Evolutionary conservation across 2,113 vertebrate species (phyloP).

Genomic region (Oryzias celebensis): DNA sequence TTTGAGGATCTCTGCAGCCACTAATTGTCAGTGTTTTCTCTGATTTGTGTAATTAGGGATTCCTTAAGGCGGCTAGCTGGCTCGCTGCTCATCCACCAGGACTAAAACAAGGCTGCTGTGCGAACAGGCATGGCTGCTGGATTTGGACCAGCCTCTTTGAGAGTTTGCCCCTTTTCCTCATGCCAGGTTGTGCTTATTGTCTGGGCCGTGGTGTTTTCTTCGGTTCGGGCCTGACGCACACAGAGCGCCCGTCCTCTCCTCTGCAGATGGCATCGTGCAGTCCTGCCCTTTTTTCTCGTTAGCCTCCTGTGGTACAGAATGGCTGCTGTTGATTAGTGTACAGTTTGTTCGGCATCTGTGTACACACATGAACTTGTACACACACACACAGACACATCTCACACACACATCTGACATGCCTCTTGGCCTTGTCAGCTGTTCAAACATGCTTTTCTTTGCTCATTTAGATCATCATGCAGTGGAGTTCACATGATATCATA

Average conservation of each 20-base stretch:
- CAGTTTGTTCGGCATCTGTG: constrained; percentile 56
- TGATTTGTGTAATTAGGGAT: constrained; percentile 71
- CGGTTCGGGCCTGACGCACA: constrained; percentile 43
- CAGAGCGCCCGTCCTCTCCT: constrained; percentile 21
- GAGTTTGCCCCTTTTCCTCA: constrained; percentile 48
- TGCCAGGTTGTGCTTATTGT: constrained; percentile 50
- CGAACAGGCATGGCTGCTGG: constrained; percentile 53
- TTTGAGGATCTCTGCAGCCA: constrained; percentile 65
- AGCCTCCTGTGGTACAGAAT: constrained; percentile 27
- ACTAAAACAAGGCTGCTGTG: constrained; percentile 55
- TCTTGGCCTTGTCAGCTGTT: constrained; percentile 72
- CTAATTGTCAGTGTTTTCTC: constrained; percentile 70
- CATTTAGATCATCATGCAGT: constrained; percentile 60
- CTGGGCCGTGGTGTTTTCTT: constrained; percentile 39
- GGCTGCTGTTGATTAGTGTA: constrained; percentile 58
- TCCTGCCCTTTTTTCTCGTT: constrained; percentile 27
- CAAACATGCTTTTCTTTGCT: constrained; percentile 64
- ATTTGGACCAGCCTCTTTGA: constrained; percentile 46
- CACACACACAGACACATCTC: constrained; percentile 25
- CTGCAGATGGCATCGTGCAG: constrained; percentile 45
- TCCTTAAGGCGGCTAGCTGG: constrained; percentile 54
- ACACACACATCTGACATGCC: constrained; percentile 52
- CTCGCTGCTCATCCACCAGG: constrained; percentile 57
- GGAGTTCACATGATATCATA: constrained; percentile 67
- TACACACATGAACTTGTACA: constrained; percentile 1